Evolutionary conservation across 2,797 vertebrate genomes (phyloP).

Genomic region (Poeciliopsis presidionis): DNA sequence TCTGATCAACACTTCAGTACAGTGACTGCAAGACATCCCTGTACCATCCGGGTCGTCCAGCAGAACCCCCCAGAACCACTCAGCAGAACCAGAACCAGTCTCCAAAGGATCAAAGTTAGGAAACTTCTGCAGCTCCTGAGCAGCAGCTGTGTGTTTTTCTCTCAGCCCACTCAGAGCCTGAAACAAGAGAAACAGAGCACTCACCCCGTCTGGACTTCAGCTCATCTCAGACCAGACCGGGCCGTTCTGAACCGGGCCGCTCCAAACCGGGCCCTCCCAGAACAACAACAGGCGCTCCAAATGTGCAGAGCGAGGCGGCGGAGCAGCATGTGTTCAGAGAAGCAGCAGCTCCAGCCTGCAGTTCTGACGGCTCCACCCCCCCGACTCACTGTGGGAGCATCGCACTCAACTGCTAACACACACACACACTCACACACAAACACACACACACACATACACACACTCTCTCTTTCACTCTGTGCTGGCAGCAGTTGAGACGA

Average conservation of each 20-base stretch:
- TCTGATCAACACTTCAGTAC: neutral
- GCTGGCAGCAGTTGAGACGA: conserved; percentile 43
- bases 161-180: neutral
- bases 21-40: neutral
- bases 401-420: conserved; percentile 33
- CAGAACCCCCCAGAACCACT: neutral
- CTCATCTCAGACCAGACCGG: neutral
- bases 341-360: conserved; percentile 6
- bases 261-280: conserved; percentile 22
- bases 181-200: conserved; percentile 16
- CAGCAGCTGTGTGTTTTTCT: too few relatives aligned
- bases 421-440: neutral
- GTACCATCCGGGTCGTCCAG: neutral
- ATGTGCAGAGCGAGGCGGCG: neutral
- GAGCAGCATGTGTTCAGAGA: conserved; percentile 33
- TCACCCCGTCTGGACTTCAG: conserved; percentile 25
- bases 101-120: neutral
- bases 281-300: neutral
- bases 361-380: conserved; percentile 50
- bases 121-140: neutral
- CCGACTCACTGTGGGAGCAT: conserved; percentile 3
- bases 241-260: conserved; percentile 32
- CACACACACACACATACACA: too few relatives aligned
- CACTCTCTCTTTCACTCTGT: neutral
- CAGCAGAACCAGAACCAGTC: neutral